Conservation (phyloP, 2,888 invertebrate genomes). For the Encarsia formosa region DNA sequence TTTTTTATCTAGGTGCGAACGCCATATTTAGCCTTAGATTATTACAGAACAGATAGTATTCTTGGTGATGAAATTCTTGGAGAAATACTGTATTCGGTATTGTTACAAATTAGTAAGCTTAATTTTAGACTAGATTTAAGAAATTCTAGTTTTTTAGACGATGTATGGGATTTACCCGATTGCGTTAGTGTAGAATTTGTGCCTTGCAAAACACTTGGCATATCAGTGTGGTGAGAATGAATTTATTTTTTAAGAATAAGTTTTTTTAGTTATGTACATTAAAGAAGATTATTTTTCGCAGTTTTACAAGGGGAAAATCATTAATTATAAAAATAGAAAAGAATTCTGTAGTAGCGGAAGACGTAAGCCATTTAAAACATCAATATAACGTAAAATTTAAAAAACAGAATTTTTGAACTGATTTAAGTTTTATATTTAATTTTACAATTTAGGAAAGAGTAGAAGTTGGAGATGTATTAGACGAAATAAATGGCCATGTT, state of each 20-base stretch:
- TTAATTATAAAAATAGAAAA: slow-evolving; percentile 58
- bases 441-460: slow-evolving; percentile 59
- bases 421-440: too few species aligned
- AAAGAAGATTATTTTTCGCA: slow-evolving; percentile 37
- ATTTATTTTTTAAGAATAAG: not conserved
- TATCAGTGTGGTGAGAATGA: slow-evolving; percentile 56
- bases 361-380: slow-evolving; percentile 54
- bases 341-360: slow-evolving; percentile 62
- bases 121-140: slow-evolving; percentile 55
- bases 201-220: slow-evolving; percentile 60
- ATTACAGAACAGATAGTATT: slow-evolving; percentile 50
- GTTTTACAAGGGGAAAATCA: slow-evolving; percentile 59
- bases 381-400: slow-evolving; percentile 1
- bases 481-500: slow-evolving; percentile 59
- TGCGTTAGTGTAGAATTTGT: slow-evolving; percentile 58
- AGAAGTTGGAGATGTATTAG: slow-evolving; percentile 61
- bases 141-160: slow-evolving; percentile 61
- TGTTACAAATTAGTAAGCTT: slow-evolving; percentile 55
- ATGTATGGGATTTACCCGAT: slow-evolving; percentile 60
- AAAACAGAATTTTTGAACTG: too few species aligned
- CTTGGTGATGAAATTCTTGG: slow-evolving; percentile 62
- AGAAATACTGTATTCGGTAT: slow-evolving; percentile 58
- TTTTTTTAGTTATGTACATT: not conserved
- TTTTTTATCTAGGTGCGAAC: slow-evolving; percentile 36
- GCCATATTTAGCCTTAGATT: slow-evolving; percentile 39